Conservation (phyloP, 2,113 vertebrate genomes). For the Pitta sordida region DNA sequence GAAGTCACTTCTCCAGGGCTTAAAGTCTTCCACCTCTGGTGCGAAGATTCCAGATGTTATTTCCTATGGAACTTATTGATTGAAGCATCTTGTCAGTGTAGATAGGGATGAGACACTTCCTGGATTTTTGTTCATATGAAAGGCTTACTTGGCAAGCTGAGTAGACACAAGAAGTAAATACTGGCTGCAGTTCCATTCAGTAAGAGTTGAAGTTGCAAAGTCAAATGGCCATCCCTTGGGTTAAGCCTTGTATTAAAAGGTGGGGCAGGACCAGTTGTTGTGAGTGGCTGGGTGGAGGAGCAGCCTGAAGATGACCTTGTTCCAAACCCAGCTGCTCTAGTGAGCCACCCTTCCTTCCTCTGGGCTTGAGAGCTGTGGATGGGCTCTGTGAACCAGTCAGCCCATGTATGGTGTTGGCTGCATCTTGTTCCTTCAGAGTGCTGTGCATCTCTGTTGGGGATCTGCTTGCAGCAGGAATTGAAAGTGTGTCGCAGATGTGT, state of each 20-base stretch:
- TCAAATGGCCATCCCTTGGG: background rate
- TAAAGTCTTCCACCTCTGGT: background rate
- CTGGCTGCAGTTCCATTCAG: background rate
- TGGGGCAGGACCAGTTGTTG: background rate
- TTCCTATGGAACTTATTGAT: background rate
- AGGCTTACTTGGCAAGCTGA: background rate
- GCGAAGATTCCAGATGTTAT: background rate
- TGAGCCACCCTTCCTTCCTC: background rate
- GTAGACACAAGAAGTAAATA: background rate
- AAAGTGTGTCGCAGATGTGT: background rate
- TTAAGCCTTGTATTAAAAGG: background rate
- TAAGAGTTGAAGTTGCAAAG: background rate
- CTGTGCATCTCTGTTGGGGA: background rate
- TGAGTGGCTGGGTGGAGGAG: fast-evolving
- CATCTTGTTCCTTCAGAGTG: background rate
- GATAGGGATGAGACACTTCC: background rate
- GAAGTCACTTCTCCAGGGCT: background rate
- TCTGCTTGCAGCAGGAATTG: background rate
- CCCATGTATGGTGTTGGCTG: background rate
- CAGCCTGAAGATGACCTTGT: background rate
- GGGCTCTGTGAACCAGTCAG: background rate
- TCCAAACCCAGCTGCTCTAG: background rate
- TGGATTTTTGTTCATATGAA: background rate
- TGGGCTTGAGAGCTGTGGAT: background rate
- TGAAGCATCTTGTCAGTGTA: background rate